Evolutionary conservation across 1,140 invertebrate species (phyloP), one percentile per base, ranked within the genome.

Genomic region (Aradophagus sp.): DNA sequence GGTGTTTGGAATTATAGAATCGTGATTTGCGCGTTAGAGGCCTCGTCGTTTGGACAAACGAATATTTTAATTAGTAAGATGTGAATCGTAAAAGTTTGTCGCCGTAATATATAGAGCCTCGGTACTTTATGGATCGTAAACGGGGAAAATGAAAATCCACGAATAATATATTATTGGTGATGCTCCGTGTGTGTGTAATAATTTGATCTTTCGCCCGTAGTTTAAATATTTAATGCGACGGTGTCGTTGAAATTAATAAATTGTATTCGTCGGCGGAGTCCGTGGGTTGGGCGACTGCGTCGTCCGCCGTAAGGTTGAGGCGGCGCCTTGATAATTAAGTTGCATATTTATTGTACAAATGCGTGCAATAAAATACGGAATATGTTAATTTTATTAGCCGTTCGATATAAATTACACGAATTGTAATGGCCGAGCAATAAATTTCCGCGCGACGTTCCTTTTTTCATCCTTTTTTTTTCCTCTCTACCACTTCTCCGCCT

Each of bases 31-130:
- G 39, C 31, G 26, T 62, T 56, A 58, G 17, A 26, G 42, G 14
- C 39, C 29, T 55, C 66, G 52, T 69, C 52, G 59, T 50, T 62
- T 56, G 8, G 52, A 69, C 66, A 63, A 70, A 70, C 63, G 36
- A 62, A 70, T 63, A 70, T 70, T 70, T 63, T 63, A 63, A 69
- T 69, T 69, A 56, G 65, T 69, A 56, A 50, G 56, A 69, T 56
- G 50, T 56, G 66, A 55, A 62, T 56, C 58, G 48, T 69, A 62
- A 69, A 69, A 62, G 13, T 17, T 42, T 36, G 44, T 45, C 31
- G 23, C 13, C 12, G 34, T 47, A 69, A 45, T 50, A 34, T 47
- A 62, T 45, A 48, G 56, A 61, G 16, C 23, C 50, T 53, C 4
- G 66, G 32, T 56, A 62, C 56, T 70, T 70, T 58, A 63, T 63